phyloP scores from a whole-genome alignment of 1,140 invertebrate species.

The Branchinecta lindahli region DNA sequence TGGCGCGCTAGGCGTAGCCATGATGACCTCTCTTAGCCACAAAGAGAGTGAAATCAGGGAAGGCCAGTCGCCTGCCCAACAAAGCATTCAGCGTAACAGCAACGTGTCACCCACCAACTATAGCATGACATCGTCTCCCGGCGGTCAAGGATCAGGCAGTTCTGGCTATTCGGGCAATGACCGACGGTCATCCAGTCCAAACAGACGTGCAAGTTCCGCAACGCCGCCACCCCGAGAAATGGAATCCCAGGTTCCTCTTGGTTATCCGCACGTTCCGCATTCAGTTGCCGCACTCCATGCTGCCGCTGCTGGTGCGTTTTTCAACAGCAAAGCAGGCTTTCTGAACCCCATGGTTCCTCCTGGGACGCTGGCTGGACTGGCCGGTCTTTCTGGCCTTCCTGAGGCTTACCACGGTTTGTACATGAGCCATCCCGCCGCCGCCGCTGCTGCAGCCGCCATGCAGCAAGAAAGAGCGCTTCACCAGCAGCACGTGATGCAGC shows the following conservation, averaged over 20 bases:
- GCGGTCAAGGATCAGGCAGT: neutral
- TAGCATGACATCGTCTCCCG: neutral
- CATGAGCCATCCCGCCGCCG: constrained; percentile 31
- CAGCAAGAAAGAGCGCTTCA: constrained; percentile 16
- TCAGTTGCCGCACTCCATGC: constrained; percentile 34
- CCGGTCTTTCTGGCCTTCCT: constrained; percentile 19
- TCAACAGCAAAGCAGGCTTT: constrained; percentile 33
- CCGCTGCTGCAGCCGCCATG: constrained; percentile 13
- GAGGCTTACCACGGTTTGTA: constrained; percentile 33
- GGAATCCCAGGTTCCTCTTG: neutral
- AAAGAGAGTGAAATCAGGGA: constrained; percentile 6
- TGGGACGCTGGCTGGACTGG: constrained; percentile 22
- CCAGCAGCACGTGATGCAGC: constrained; percentile 36
- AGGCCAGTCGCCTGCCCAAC: neutral
- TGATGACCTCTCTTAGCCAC: neutral
- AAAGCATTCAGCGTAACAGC: neutral
- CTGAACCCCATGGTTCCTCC: constrained; percentile 22
- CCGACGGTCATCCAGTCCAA: constrained; percentile 1
- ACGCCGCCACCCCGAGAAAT: neutral
- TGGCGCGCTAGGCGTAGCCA: neutral
- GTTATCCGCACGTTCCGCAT: neutral
- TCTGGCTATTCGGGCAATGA: neutral
- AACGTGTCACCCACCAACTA: neutral
- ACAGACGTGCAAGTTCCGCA: neutral
- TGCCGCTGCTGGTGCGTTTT: constrained; percentile 40